Base-by-base conservation (phyloP, 2,888 invertebrate species). In the Hypomecis atomaria region DNA sequence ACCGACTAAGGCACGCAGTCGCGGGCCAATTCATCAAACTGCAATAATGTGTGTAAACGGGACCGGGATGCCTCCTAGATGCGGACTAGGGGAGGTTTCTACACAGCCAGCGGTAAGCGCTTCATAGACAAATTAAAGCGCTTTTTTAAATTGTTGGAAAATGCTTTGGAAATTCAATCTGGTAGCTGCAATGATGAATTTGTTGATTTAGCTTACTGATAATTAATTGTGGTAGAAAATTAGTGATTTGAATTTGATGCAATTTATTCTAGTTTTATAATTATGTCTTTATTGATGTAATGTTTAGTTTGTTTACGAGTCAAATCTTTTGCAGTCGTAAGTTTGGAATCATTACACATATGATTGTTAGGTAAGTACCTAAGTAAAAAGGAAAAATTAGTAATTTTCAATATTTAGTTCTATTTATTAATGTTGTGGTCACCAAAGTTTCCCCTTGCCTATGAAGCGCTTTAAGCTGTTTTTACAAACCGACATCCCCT, bases 31-130 rank as follows among this genome's bases (percentile, higher is more conserved):
- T 85, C 88, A 88, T 89, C 88, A 89, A 85, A 88, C 85, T 83
- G 85, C 82, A 87, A 87, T 87, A 86, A 87, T 87, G 88, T 87
- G 84, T 83, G 86, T 82, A 86, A 85, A 85, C 86, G 82, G 76
- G 77, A 72, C 73, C 73, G 81, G 84, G 84, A 85, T 85, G 82
- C 81, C 76, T 78, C 82, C 81, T 83, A 83, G 83, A 84, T 82
- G 82, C 77, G 77, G 71, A 77, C 80, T 84, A 85, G 87, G 87
- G 88, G 86, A 82, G 74, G 65, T 62, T 62, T 60, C 42, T 65
- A 69, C 70, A 71, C 61, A 48, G 63, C 9, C 67, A 87, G 86
- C 86, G 54, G 61, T 53, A 67, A 84, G 84, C 85, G 87, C 86
- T 86, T 77, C 47, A 82, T 84, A 83, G 82, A 78, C 58, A 59